A percentile compares a stretch with the other conserved stretches of the same genome.
These are phyloP conservation scores for Poecile montanus DNA, from an alignment of 2,797 vertebrate genomes.

Conservation along the genomic window DNA sequence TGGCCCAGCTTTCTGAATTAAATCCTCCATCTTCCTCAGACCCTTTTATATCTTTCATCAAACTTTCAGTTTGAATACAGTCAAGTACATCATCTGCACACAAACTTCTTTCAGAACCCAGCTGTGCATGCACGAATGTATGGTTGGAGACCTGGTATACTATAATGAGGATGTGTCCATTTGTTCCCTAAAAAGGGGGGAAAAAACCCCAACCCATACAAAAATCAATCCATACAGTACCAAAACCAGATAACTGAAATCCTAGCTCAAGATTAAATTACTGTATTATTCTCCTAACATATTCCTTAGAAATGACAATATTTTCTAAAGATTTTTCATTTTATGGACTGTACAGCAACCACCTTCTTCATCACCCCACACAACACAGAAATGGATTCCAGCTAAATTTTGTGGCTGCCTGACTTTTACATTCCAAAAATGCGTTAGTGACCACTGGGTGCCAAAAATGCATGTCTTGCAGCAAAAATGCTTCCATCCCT, in stretches of 20 bases:
- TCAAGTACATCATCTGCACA: neutral
- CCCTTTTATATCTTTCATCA: neutral
- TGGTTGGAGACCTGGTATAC: neutral
- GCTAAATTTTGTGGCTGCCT: neutral
- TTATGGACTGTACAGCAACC: neutral
- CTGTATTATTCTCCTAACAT: neutral
- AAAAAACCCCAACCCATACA: fast-evolving
- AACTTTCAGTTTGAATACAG: neutral
- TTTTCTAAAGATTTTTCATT: neutral
- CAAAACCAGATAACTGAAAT: neutral
- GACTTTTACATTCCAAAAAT: neutral
- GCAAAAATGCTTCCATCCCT: neutral
- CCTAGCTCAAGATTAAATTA: neutral
- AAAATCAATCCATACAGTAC: neutral
- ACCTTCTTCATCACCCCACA: neutral
- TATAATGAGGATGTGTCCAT: neutral
- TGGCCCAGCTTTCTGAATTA: neutral
- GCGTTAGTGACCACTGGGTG: neutral
- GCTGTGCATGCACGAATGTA: neutral
- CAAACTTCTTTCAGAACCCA: neutral
- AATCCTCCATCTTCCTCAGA: neutral
- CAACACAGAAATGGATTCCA: fast-evolving
- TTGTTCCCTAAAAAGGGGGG: neutral
- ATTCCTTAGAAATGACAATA: neutral
- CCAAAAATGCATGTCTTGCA: neutral